Evolutionary conservation across 1,140 invertebrate species (phyloP).

Genomic region (Zaprionus kolodkinae): DNA sequence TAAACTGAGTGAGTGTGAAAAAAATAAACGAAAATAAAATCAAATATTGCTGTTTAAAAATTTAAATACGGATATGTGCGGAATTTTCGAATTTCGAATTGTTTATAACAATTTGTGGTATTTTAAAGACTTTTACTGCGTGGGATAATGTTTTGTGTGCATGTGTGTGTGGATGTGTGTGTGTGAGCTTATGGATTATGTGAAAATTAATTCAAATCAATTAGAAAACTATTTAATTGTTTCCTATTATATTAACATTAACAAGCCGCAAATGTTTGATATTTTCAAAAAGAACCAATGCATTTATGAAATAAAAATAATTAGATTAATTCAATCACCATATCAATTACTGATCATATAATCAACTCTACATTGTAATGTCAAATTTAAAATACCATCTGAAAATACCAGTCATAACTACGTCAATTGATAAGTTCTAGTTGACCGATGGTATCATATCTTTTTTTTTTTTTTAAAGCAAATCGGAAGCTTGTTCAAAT

Average conservation of each 20-base stretch:
- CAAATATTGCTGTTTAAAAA: conserved; percentile 63
- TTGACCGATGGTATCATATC: conserved; percentile 15
- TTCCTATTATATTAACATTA: conserved; percentile 28
- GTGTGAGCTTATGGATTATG: not conserved
- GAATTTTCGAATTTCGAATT: conserved; percentile 20
- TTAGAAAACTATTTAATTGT: conserved; percentile 30
- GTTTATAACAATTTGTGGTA: conserved; percentile 32
- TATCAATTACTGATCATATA: too few species aligned
- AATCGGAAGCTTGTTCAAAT: conserved; percentile 12
- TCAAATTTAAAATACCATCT: too few species aligned
- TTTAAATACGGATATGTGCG: conserved; percentile 53
- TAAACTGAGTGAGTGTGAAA: conserved; percentile 54
- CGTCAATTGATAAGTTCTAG: not conserved
- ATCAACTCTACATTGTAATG: too few species aligned
- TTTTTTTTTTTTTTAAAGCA: conserved; percentile 14
- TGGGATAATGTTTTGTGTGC: conserved; percentile 24
- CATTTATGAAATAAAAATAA: too few species aligned
- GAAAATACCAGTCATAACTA: too few species aligned
- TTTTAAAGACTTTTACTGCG: conserved; percentile 1
- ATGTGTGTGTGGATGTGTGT: not conserved
- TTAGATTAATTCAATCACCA: too few species aligned
- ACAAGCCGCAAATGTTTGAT: conserved; percentile 53
- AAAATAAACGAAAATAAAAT: conserved; percentile 6
- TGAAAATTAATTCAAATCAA: conserved; percentile 16
- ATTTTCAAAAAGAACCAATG: conserved; percentile 31